Base-by-base conservation (phyloP, 1,140 invertebrate genomes). In the Papilio polytes region DNA sequence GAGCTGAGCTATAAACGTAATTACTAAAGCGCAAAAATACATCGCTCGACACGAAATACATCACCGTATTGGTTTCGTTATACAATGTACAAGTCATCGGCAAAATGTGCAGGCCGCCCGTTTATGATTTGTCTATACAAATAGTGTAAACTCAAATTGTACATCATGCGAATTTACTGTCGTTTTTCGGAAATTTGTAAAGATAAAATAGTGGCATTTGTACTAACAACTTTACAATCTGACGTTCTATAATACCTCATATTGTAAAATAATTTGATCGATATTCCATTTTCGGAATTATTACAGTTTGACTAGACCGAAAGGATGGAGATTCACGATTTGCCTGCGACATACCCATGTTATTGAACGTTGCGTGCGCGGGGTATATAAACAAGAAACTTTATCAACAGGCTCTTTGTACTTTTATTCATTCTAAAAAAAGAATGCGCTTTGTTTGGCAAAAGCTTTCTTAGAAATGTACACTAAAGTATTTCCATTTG, bases 351-450 rank as follows among this genome's bases (percentile, higher is more conserved):
- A 51, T 63, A 63, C 22, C 59, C 10, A 13, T 26, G 59, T 63
- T 63, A 63, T 63, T 63, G 56, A 59, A 59, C 56, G 20, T 63
- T 63, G 59, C 59, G 59, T 63, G 59, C 22, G 9, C 13, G 20
- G 10, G 22, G 59, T 63, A 63, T 22, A 26, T 26, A 63, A 63
- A 63, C 59, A 63, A 63, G n/a, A 8, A 59, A 22, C 56, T 59
- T 63, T 26, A 26, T 63, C 22, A 63, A 63, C 59, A 12, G 59
- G 2, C 22, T 4, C 59, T 26, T 26, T 63, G 59, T 63, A 26
- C 59, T 15, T 12, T 9, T 26, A 4, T 63, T 59, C 15, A 59
- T 59, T 59, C 4, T 26, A 26, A 63, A 63, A 56, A 63, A 22
- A 26, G 22, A 63, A 18, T 10, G 22, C 2, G n/a, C 53, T 56